Base-by-base conservation (phyloP, 2,888 invertebrate species). In the Cataglyphis cursor region DNA sequence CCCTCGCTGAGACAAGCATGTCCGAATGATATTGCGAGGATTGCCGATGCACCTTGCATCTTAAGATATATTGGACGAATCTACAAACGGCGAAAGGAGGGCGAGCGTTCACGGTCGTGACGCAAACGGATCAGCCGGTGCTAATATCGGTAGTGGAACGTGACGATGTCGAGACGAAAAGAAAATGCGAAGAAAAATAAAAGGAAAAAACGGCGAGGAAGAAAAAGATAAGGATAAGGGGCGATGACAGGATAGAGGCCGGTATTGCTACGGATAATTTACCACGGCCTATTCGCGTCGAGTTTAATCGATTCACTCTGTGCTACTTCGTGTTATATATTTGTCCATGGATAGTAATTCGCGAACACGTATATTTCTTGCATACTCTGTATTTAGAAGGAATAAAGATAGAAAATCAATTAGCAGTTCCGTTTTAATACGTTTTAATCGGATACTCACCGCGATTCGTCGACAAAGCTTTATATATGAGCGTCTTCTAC, bases 121-220 rank as follows among this genome's bases (percentile, higher is more conserved):
- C 89, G 89, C 82, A 85, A 84, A 85, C 76, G 89, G 88, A 88
- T 88, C 88, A 85, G 85, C 84, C 88, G 86, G 86, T 87, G 85
- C 85, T 89, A 90, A 90, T 90, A 90, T 89, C 89, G 89, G 88
- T 84, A 90, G 89, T 90, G 89, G 89, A 88, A 89, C 89, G 89
- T 89, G 88, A 89, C 89, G 88, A 80, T 66, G 75, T 18, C 72
- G 81, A 83, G 82, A 82, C 64, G 70, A 88, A 83, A 87, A 88
- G 72, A 84, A 85, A 83, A 72, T 62, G 78, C 76, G 9, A 28
- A 28, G 68, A 59, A 80, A 70, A 80, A 80, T 68, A 57, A 72
- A 74, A 75, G 18, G 59, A 81, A 54, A 68, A 51, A 12, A 8
- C 10, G 38, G 24, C 51, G 68, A 78, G 59, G 51, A 51, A 62